Evolutionary conservation across 2,113 vertebrate genomes (phyloP).

Genomic region (Halichoerus grypus): DNA sequence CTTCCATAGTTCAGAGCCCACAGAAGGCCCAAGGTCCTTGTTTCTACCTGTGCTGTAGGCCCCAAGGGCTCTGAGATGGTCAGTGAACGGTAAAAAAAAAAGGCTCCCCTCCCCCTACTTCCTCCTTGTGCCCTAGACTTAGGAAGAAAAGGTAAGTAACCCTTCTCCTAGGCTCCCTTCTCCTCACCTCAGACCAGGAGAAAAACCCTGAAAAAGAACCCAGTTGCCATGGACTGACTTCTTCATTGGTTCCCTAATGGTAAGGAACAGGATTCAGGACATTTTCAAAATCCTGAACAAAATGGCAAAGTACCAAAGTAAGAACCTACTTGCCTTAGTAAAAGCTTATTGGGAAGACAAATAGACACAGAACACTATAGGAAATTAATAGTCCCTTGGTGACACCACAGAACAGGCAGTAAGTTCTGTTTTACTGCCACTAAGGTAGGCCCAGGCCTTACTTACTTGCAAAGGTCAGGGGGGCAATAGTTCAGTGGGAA

Average conservation of each 20-base stretch:
- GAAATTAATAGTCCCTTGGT: background rate
- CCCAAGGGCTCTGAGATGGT: background rate
- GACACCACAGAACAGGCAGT: background rate
- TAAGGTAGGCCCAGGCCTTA: slow-evolving; percentile 15
- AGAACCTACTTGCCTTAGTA: slow-evolving; percentile 45
- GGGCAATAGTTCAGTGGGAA: slow-evolving; percentile 10
- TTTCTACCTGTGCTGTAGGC: background rate
- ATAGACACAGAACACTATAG: background rate
- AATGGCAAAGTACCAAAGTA: slow-evolving; percentile 22
- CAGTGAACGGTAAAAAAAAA: slow-evolving; percentile 34
- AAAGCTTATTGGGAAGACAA: slow-evolving; percentile 34
- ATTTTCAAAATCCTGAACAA: slow-evolving; percentile 37
- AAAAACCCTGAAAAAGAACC: background rate
- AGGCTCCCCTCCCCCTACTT: background rate
- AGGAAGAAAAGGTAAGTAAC: slow-evolving; percentile 45
- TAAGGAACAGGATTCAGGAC: background rate
- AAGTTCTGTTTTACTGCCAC: slow-evolving; percentile 44
- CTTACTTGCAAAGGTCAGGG: slow-evolving; percentile 47
- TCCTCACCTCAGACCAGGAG: slow-evolving; percentile 1
- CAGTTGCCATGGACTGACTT: background rate
- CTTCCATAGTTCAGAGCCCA: slow-evolving; percentile 3
- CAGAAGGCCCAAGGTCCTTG: background rate
- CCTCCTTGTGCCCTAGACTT: slow-evolving; percentile 40
- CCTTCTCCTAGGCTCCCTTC: slow-evolving; percentile 17
- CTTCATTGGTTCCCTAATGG: background rate